Conservation (phyloP, 2,797 vertebrate species). For the Leptoclinus maculatus region DNA sequence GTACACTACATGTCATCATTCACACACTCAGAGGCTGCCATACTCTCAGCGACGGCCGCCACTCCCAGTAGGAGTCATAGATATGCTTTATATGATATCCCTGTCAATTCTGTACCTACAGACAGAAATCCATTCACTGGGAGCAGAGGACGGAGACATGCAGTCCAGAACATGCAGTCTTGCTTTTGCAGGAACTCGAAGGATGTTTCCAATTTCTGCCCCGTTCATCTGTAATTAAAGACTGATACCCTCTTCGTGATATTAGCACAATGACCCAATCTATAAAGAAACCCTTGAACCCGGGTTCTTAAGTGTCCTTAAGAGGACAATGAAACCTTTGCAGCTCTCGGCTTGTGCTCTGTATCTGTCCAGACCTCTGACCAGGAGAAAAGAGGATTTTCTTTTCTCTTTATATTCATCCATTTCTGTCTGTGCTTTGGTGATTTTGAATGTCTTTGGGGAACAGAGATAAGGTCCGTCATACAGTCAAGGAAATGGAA, state of each 20-base stretch:
- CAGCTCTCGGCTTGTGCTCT: not conserved
- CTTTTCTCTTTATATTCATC: conserved; percentile 15
- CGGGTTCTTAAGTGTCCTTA: conserved; percentile 25
- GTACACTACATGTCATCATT: too few relatives aligned
- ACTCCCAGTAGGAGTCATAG: too few relatives aligned
- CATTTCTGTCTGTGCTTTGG: not conserved
- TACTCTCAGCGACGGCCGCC: too few relatives aligned
- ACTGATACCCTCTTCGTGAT: conserved; percentile 3
- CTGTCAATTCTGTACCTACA: too few relatives aligned
- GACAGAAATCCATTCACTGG: too few relatives aligned
- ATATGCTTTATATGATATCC: too few relatives aligned
- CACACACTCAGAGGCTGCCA: too few relatives aligned
- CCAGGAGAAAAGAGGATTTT: conserved; percentile 5
- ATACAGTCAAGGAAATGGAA: conserved; percentile 14
- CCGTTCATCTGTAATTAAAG: conserved; percentile 17
- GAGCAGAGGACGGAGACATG: too few relatives aligned
- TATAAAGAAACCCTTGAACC: not conserved
- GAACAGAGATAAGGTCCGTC: conserved; percentile 5
- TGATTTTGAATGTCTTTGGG: conserved; percentile 25
- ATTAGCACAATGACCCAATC: conserved; percentile 6
- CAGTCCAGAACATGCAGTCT: too few relatives aligned
- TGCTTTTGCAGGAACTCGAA: too few relatives aligned
- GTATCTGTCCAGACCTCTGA: conserved; percentile 15
- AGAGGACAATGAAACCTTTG: conserved; percentile 10
- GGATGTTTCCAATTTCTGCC: not conserved